These are phyloP conservation scores for Triplophysa dalaica DNA, from an alignment of 2,113 vertebrate genomes.

Conservation along the genomic window DNA sequence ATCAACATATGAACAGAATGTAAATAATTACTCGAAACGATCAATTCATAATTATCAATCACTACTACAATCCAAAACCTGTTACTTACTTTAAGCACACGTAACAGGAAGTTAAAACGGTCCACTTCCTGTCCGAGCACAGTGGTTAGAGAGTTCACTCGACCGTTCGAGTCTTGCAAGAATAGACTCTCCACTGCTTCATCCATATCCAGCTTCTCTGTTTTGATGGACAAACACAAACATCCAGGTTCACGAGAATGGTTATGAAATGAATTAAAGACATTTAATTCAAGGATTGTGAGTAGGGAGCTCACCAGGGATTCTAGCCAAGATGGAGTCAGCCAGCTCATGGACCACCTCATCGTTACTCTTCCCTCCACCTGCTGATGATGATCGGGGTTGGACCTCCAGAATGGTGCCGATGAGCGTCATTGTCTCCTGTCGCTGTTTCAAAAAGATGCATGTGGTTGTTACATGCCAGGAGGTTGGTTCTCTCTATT, in stretches of 20 bases:
- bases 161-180: constrained; percentile 70
- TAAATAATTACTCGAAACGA: neutral
- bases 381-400: constrained; percentile 68
- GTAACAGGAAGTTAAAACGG: constrained; percentile 79
- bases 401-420: constrained; percentile 78
- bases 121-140: constrained; percentile 80
- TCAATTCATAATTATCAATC: neutral
- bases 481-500: neutral
- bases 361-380: constrained; percentile 78
- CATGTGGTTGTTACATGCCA: neutral
- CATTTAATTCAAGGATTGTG: neutral
- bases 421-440: constrained; percentile 76
- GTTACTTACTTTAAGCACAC: constrained; percentile 67
- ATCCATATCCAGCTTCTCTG: constrained; percentile 80
- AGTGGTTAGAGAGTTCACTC: constrained; percentile 78
- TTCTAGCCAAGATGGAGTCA: constrained; percentile 67
- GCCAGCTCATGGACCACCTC: constrained; percentile 76
- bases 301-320: constrained; percentile 65
- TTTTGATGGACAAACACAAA: constrained; percentile 28
- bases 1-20: neutral
- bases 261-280: neutral
- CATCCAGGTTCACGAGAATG: neutral
- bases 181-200: constrained; percentile 73
- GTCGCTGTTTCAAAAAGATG: constrained; percentile 60
- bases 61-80: neutral